Evolutionary conservation across 2,888 invertebrate species (phyloP).

Genomic region (Abscondita cerata): DNA sequence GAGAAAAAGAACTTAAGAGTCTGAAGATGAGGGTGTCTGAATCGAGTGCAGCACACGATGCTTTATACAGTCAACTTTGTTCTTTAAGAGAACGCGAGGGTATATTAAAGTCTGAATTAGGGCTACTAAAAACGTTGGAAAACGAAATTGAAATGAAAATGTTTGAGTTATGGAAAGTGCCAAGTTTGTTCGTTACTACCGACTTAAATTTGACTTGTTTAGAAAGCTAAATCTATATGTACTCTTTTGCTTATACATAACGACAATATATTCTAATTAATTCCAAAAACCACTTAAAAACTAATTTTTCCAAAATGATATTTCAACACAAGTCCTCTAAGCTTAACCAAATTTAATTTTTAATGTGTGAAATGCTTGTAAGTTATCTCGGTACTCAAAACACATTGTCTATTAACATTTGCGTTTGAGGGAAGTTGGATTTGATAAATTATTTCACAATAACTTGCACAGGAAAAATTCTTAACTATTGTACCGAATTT

Average conservation of each 20-base stretch:
- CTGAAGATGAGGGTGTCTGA: slow-evolving; percentile 51
- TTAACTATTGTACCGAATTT: too few relatives aligned
- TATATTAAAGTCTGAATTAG: slow-evolving; percentile 51
- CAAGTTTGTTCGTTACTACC: slow-evolving; percentile 54
- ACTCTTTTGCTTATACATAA: not conserved
- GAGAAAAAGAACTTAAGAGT: slow-evolving; percentile 56
- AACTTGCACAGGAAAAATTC: too few relatives aligned
- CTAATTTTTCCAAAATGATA: too few relatives aligned
- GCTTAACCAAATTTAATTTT: too few relatives aligned
- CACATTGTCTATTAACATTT: too few relatives aligned
- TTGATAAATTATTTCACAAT: too few relatives aligned
- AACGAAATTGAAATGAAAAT: slow-evolving; percentile 51
- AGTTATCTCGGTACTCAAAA: too few relatives aligned
- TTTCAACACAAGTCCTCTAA: too few relatives aligned
- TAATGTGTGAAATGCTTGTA: too few relatives aligned
- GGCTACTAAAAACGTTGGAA: slow-evolving; percentile 50
- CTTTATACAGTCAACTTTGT: slow-evolving; percentile 51
- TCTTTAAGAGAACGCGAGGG: slow-evolving; percentile 52
- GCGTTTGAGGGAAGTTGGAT: too few relatives aligned
- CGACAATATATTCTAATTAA: not conserved
- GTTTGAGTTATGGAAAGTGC: slow-evolving; percentile 55
- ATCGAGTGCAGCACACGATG: slow-evolving; percentile 48
- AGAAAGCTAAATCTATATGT: slow-evolving; percentile 4
- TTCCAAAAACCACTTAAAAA: too few relatives aligned
- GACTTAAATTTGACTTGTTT: slow-evolving; percentile 27